These are phyloP conservation scores for Myotis myotis DNA, from an alignment of 2,797 vertebrate genomes.

Conservation along the genomic window DNA sequence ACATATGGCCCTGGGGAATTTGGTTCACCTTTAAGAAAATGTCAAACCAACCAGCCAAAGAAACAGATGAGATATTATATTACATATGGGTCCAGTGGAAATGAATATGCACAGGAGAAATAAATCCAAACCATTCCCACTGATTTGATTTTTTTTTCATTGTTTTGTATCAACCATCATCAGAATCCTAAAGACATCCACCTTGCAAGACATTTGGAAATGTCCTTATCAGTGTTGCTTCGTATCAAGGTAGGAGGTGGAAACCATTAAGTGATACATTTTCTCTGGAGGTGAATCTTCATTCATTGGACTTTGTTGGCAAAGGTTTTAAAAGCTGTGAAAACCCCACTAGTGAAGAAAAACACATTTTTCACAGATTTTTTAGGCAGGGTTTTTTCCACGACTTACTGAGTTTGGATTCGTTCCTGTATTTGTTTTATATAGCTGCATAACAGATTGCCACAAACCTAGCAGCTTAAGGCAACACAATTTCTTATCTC, in stretches of 20 bases:
- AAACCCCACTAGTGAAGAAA: background rate
- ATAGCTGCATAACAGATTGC: background rate
- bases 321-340: background rate
- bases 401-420: background rate
- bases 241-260: background rate
- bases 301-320: background rate
- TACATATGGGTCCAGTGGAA: background rate
- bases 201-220: conserved; percentile 41
- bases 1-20: conserved; percentile 28
- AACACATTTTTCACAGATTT: background rate
- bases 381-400: background rate
- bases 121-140: background rate
- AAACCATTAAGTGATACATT: background rate
- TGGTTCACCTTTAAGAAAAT: conserved; percentile 51
- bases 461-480: background rate
- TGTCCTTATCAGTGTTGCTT: background rate
- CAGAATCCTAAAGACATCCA: conserved; percentile 33
- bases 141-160: background rate
- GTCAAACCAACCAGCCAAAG: conserved; percentile 47
- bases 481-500: background rate
- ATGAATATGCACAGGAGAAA: background rate
- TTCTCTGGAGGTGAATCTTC: background rate
- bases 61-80: conserved; percentile 21
- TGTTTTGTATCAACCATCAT: conserved; percentile 1
- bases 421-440: background rate